Evolutionary conservation across 2,797 vertebrate genomes (phyloP), one percentile per base, ranked within the genome.

Genomic region (Trichosurus vulpecula): DNA sequence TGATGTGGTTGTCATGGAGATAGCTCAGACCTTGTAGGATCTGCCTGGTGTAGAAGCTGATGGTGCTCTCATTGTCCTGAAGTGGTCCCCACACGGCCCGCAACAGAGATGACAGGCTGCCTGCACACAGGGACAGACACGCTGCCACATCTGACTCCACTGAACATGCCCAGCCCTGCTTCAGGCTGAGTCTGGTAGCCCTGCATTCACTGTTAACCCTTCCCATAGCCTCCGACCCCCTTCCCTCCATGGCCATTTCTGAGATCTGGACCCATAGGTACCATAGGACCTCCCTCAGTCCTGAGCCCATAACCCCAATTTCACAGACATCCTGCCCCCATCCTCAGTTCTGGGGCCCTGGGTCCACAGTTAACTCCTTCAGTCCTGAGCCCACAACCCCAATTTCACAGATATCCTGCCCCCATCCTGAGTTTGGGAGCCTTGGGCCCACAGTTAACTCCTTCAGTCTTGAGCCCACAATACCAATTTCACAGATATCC

Each of bases 61-160:
- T 98, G 93, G 99, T 99, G 96, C 99, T 98, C 92, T 99, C 99
- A 0, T 99, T 99, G 98, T 99, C 99, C 96, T 99, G 99, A 96
- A 99, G 98, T 4, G 99, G 99, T 29, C 99, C 99, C 99, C 99
- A 99, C 97, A 99, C 99, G n/a, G 99, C 99, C 94, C 99, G 98
- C 96, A 99, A 98, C 95, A 99, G 99, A 57, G 99, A 99, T 0
- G 99, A 99, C 94, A 99, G 98, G 96, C 99, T 99, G 94, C 99
- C 99, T 99, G 96, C 3, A 30, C 6, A 51, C 56, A 54, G 51
- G 54, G 0, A n/a, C 9, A 55, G 66, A 8, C 3, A 30, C 13
- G 10, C 30, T 58, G 57, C 2, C 31, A 61, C 6, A 0, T 22
- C 19, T 2, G 16, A 74, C n/a, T 19, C 66, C n/a, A 41, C 2